Conservation (phyloP, 2,113 vertebrate genomes). For the Monarcha castaneiventris region DNA sequence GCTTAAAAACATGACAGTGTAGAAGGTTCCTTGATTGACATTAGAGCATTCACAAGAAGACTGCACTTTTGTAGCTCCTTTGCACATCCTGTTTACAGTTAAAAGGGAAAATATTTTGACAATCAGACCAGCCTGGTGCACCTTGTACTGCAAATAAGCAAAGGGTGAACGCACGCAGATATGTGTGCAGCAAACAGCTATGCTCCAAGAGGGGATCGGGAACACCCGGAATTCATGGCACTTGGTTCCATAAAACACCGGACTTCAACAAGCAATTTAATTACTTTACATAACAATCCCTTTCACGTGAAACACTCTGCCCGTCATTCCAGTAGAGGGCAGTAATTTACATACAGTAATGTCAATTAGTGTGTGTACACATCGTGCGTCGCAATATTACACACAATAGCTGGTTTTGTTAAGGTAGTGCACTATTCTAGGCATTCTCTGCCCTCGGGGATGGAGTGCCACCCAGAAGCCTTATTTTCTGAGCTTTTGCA, state of each 20-base stretch:
- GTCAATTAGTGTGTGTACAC: neutral
- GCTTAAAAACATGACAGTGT: neutral
- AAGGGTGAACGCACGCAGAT: neutral
- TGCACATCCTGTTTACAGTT: neutral
- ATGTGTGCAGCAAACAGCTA: neutral
- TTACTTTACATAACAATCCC: neutral
- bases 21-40: neutral
- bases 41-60: neutral
- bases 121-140: neutral
- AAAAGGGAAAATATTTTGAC: neutral
- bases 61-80: neutral
- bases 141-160: neutral
- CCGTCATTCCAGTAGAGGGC: conserved; percentile 41
- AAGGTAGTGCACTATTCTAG: neutral
- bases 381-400: fast-evolving
- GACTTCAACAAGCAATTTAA: neutral
- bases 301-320: neutral
- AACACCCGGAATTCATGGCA: neutral
- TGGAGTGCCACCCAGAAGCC: neutral
- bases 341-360: conserved; percentile 27
- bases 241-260: neutral
- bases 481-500: neutral
- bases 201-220: neutral
- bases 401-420: neutral
- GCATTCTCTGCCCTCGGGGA: neutral